A percentile compares a stretch with the other conserved stretches of the same genome.
These are phyloP conservation scores for Ctenicera cuprea DNA, from an alignment of 2,888 invertebrate species.

Conservation along the genomic window DNA sequence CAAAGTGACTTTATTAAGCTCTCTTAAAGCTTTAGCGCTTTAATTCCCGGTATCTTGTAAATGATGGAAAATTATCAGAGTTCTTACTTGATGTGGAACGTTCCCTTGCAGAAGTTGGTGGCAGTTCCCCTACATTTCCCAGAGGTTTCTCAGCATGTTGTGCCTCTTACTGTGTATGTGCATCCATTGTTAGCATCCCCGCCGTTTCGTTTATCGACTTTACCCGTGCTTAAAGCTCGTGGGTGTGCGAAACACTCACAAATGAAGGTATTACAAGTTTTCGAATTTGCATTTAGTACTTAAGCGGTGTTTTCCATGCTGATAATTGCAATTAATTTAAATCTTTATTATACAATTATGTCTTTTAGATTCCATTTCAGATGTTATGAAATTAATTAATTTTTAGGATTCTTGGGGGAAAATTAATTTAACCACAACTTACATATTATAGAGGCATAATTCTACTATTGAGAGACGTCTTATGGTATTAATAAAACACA, in stretches of 20 bases:
- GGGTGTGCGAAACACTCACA: background rate
- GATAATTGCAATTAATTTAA: too few species aligned
- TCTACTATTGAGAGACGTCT: too few species aligned
- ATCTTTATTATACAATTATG: too few species aligned
- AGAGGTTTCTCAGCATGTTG: conserved; percentile 9
- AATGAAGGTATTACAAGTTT: background rate
- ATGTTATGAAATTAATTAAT: too few species aligned
- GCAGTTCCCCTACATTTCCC: background rate
- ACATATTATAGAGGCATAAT: too few species aligned
- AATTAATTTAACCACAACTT: too few species aligned
- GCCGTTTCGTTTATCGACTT: conserved; percentile 6
- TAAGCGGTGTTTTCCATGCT: too few species aligned
- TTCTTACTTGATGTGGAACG: background rate
- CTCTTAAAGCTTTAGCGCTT: background rate
- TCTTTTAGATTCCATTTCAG: too few species aligned
- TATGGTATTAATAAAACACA: too few species aligned
- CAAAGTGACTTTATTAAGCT: too few species aligned
- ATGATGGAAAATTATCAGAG: background rate
- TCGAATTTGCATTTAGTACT: background rate
- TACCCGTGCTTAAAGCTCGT: background rate
- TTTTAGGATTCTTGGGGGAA: too few species aligned
- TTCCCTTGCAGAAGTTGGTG: conserved; percentile 7
- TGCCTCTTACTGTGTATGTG: conserved; percentile 17
- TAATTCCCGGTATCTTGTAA: background rate
- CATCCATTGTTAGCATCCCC: conserved; percentile 14